Base-by-base conservation (phyloP, 2,888 invertebrate genomes). In the Xanthia togata region DNA sequence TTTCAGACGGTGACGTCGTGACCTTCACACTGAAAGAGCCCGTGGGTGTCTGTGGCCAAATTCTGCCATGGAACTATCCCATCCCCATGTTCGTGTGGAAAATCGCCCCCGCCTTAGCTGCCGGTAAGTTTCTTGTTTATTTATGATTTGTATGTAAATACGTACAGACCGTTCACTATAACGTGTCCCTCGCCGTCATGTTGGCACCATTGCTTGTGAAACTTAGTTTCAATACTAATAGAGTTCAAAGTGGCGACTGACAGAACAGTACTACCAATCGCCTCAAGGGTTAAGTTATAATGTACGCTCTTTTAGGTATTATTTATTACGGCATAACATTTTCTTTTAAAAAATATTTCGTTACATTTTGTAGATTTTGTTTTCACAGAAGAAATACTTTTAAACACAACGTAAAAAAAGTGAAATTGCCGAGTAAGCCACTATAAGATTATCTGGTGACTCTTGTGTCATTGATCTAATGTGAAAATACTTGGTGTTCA, bases 61-160 rank as follows among this genome's bases (percentile, higher is more conserved):
- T 99, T 86, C 98, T 99, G 82, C 99, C 99, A 31, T 99, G 99
- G 99, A 99, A 99, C 95, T 99, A 99, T 91, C 99, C 98, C 0
- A 93, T 98, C 70, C 95, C 99, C 82, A 99, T 99, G 99, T 97
- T 98, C 93, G 97, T 98, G 1, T 99, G 99, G 99, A 99, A 99
- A 94, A 97, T 99, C 53, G 99, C 97, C 0, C 98, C 98, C 0
- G 98, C 98, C 11, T 92, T 98, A 67, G 97, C 98, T 38, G 98
- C 98, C 78, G 95, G 95, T 95, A 85, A 86, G 88, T 81, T 76
- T 63, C 12, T 44, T 47, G 47, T 35, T n/a, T 8, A 57, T 23
- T 50, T 55, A 55, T 12, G 12, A n/a, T 53, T 53, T n/a, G 9
- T n/a, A 9, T 23, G n/a, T n/a, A 53, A n/a, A 53, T 53, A 11